These are phyloP conservation scores for Ovis aries DNA, from an alignment of 2,113 vertebrate species.

Conservation along the genomic window ARS-UI_Ramb_v3.0 NC_056078.1:43631001-43631500, in stretches of 20 bases:
- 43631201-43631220: background rate
- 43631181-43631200: background rate
- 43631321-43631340: background rate
- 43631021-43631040: background rate
- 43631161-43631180: background rate
- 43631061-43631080: background rate
- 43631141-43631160: background rate
- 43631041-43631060: background rate
- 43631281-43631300: rapidly evolving
- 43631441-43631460: background rate
- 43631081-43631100: background rate
- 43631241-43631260: background rate
- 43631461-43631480: rapidly evolving
- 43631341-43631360: background rate
- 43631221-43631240: background rate
- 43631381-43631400: background rate
- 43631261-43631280: background rate
- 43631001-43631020: background rate
- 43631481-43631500: rapidly evolving
- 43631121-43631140: background rate
- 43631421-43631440: background rate
- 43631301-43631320: background rate
- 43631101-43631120: background rate
- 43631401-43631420: background rate
- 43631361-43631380: background rate